A percentile compares a stretch with the other conserved stretches of the same genome.
Conservation (phyloP, 2,797 vertebrate genomes). For the Mus spretus region DNA sequence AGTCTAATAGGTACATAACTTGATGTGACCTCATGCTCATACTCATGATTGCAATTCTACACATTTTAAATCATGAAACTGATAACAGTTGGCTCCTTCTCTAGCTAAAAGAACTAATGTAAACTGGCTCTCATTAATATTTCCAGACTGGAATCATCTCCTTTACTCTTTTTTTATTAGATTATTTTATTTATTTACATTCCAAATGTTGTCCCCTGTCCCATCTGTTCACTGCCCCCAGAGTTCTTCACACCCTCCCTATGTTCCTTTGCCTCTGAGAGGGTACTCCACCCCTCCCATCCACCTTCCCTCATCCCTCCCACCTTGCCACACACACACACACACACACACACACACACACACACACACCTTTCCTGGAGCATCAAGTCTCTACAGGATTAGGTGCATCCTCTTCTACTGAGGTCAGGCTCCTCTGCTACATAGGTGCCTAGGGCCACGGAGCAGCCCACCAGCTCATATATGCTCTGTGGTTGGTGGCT, state of each 20-base stretch:
- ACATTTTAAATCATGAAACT: conserved; percentile 8
- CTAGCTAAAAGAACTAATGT: neutral
- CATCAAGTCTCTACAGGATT: neutral
- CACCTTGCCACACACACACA: no score
- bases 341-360: no score
- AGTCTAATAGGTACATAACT: neutral
- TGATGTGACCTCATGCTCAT: neutral
- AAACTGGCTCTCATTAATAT: conserved; percentile 20
- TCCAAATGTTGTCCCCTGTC: neutral
- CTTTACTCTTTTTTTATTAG: neutral
- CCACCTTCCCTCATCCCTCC: neutral
- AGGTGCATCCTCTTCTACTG: neutral
- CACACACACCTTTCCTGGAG: no score
- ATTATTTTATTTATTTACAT: neutral
- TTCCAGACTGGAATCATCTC: neutral
- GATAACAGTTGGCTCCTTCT: neutral
- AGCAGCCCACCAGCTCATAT: neutral
- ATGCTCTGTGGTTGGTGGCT: neutral
- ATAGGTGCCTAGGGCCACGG: no score
- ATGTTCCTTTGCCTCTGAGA: neutral
- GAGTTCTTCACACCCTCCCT: neutral
- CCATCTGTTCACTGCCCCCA: neutral
- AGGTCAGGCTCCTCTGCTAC: neutral
- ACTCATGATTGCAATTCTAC: neutral
- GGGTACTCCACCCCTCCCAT: neutral